Evolutionary conservation across 2,888 invertebrate genomes (phyloP), one percentile per base, ranked within the genome.

Genomic region (Synanthedon tipuliformis): DNA sequence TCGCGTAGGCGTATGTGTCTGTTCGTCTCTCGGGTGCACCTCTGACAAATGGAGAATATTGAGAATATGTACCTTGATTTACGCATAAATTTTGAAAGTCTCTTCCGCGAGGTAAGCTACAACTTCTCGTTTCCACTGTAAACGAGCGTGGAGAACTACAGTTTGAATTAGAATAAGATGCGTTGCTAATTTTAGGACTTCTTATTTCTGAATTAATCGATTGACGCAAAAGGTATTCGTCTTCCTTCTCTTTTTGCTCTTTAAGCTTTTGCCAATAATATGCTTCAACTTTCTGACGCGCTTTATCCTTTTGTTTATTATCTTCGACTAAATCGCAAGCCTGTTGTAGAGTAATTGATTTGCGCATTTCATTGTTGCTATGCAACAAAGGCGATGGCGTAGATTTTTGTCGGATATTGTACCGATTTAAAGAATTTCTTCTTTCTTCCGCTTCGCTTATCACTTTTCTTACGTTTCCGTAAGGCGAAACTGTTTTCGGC

Each of bases 191-290:
- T 7, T 55, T 54, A 7, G 69, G 61, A 59, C 57, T 67, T 51
- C 65, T 68, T 18, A 68, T 55, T n/a, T 72, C 61, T 13, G 68
- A 61, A 41, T 61, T 61, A 4, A 71, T 50, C 3, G 75, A 79
- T 48, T 87, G 83, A 41, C 71, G 66, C 16, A 81, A 62, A 45
- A 81, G 71, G 61, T 87, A 88, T 56, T 88, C 81, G 62, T 92
- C 92, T 73, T 92, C 91, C 68, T 89, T 89, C 50, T 90, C 82
- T 64, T 90, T 92, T 55, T 90, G 69, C 69, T 90, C 90, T 66
- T 90, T 91, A 53, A 92, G 73, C 66, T 91, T 91, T 61, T 91
- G 90, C 92, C 92, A 92, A 59, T 91, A 92, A 62, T 90, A 91
- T 0, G 90, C 91, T 68, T 92, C 92, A 0, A 90, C 89, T 66